A percentile compares a stretch with the other conserved stretches of the same genome.
Evolutionary conservation across 2,797 vertebrate genomes (phyloP).

Genomic region (Gymnodraco acuticeps): DNA sequence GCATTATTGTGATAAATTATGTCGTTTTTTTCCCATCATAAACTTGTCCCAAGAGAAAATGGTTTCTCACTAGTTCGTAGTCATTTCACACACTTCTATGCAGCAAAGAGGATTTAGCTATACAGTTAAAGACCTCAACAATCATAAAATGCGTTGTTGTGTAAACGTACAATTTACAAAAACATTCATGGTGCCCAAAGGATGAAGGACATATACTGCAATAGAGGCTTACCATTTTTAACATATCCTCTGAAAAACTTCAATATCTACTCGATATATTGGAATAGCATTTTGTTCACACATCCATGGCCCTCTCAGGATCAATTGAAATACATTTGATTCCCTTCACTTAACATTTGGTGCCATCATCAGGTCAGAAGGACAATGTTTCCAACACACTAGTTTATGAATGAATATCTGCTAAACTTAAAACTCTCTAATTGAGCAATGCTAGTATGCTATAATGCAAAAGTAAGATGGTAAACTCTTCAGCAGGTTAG

Average conservation of each 20-base stretch:
- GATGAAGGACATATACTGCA: neutral
- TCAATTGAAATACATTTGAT: no score
- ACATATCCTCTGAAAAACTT: neutral
- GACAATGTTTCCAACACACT: no score
- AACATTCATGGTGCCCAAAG: neutral
- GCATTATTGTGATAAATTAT: neutral
- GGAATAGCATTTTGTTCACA: no score
- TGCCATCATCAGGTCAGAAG: no score
- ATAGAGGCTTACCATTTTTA: neutral
- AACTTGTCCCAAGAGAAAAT: neutral
- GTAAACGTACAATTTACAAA: neutral
- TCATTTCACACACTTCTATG: neutral
- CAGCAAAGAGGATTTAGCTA: neutral
- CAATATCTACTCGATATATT: neutral
- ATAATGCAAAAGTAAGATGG: no score
- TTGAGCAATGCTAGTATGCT: no score
- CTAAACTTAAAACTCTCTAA: no score
- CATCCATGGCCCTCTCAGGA: no score
- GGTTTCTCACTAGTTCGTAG: neutral
- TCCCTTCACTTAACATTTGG: no score
- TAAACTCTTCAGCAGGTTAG: no score
- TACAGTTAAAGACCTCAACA: neutral
- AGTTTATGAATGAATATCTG: no score
- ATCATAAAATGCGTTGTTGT: neutral
- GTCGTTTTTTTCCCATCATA: neutral